Evolutionary conservation across 2,888 invertebrate species (phyloP).

Genomic region (Scaptomyza reducta): DNA sequence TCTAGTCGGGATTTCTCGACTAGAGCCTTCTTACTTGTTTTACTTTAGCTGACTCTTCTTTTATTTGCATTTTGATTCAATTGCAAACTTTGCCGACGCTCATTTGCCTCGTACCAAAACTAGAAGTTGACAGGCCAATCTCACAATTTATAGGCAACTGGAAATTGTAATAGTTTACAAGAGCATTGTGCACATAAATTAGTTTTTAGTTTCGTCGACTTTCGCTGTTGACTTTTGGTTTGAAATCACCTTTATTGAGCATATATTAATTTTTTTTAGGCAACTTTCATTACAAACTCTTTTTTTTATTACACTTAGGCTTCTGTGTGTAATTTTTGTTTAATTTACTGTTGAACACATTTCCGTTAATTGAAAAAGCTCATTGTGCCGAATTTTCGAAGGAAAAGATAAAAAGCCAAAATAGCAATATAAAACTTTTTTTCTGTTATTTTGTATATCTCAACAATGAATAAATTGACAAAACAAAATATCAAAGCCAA

Average conservation of each 20-base stretch:
- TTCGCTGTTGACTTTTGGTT: conserved; percentile 6
- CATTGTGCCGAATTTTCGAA: neutral
- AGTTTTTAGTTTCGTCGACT: conserved; percentile 54
- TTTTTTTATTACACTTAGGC: no score
- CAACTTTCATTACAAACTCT: conserved; percentile 24
- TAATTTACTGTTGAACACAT: neutral
- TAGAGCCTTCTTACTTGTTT: no score
- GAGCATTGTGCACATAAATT: conserved; percentile 50
- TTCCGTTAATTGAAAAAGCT: neutral
- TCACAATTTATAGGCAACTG: conserved; percentile 13
- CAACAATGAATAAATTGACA: conserved; percentile 27
- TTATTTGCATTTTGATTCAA: conserved; percentile 26
- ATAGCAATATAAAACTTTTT: neutral
- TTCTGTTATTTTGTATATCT: neutral
- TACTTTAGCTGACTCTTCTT: conserved; percentile 1
- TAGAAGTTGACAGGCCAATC: conserved; percentile 23
- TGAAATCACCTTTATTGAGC: conserved; percentile 26
- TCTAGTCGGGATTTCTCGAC: no score
- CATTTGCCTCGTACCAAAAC: conserved; percentile 25
- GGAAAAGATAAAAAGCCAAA: neutral
- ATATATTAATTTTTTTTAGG: neutral
- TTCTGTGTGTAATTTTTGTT: neutral
- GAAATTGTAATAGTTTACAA: conserved; percentile 34
- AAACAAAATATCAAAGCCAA: conserved; percentile 9
- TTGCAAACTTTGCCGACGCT: conserved; percentile 49